Evolutionary conservation across 2,888 invertebrate species (phyloP).

Genomic region (Himalopsyche anomala): DNA sequence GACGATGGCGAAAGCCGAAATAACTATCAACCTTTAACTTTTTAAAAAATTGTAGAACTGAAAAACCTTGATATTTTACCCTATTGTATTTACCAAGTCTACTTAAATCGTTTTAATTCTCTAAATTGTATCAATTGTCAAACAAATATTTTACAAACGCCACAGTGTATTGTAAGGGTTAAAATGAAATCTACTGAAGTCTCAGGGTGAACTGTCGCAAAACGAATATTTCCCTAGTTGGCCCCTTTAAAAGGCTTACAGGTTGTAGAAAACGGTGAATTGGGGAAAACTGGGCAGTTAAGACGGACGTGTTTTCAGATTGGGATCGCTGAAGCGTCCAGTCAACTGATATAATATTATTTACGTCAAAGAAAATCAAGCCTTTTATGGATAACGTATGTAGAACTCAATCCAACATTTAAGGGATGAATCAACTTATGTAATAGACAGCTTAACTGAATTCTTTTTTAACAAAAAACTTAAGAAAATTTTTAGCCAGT

Average conservation of each 20-base stretch:
- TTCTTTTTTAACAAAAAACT: too few relatives aligned
- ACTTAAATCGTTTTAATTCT: too few relatives aligned
- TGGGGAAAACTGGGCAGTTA: neutral
- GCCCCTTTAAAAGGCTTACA: neutral
- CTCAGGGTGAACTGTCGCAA: neutral
- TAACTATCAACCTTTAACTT: too few relatives aligned
- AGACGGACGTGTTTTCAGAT: slow-evolving; percentile 25
- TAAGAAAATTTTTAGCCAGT: too few relatives aligned
- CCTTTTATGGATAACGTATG: neutral
- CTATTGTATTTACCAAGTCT: too few relatives aligned
- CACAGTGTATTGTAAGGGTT: neutral
- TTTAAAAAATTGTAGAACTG: too few relatives aligned
- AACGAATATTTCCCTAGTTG: slow-evolving; percentile 17
- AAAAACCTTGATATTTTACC: too few relatives aligned
- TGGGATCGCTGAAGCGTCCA: neutral
- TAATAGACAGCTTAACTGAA: too few relatives aligned
- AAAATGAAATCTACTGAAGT: neutral
- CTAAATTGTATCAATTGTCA: too few relatives aligned
- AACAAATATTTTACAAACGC: too few relatives aligned
- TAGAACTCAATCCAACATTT: neutral
- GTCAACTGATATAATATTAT: neutral
- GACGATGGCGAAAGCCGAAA: too few relatives aligned
- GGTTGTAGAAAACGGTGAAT: slow-evolving; percentile 27
- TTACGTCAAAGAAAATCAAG: slow-evolving; percentile 16
- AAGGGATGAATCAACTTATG: neutral